Evolutionary conservation across 2,888 invertebrate genomes (phyloP).

Genomic region (Metopia argyrocephala): DNA sequence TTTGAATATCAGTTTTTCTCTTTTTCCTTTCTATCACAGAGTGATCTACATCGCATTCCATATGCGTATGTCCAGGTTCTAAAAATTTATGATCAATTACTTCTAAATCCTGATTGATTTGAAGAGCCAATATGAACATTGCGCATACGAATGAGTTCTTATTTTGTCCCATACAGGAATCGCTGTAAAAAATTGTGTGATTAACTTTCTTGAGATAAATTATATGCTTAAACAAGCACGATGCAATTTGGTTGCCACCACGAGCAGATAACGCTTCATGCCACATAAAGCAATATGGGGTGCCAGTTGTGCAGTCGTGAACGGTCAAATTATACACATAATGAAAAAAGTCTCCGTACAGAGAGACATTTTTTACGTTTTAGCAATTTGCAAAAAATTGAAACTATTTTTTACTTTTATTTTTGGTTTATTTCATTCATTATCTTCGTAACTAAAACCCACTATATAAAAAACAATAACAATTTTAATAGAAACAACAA

Average conservation of each 20-base stretch:
- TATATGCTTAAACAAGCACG: conserved; percentile 57
- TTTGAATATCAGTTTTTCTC: conserved; percentile 50
- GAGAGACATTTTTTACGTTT: no score
- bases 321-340: conserved; percentile 63
- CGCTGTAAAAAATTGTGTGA: conserved; percentile 62
- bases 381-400: no score
- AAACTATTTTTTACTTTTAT: no score
- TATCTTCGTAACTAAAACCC: no score
- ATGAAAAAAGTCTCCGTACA: no score
- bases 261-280: conserved; percentile 60
- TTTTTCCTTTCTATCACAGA: conserved; percentile 59
- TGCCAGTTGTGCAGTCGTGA: conserved; percentile 56
- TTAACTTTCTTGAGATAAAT: conserved; percentile 50
- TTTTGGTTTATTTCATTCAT: no score
- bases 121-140: conserved; percentile 62
- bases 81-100: conserved; percentile 63
- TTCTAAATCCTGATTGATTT: conserved; percentile 37
- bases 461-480: no score
- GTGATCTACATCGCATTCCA: conserved; percentile 51
- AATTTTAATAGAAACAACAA: no score
- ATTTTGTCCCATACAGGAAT: conserved; percentile 62
- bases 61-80: conserved; percentile 55
- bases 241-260: conserved; percentile 63
- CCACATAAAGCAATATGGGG: conserved; percentile 62
- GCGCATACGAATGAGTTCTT: conserved; percentile 60